Evolutionary conservation across 2,797 vertebrate species (phyloP).

Genomic region (Falco columbarius): DNA sequence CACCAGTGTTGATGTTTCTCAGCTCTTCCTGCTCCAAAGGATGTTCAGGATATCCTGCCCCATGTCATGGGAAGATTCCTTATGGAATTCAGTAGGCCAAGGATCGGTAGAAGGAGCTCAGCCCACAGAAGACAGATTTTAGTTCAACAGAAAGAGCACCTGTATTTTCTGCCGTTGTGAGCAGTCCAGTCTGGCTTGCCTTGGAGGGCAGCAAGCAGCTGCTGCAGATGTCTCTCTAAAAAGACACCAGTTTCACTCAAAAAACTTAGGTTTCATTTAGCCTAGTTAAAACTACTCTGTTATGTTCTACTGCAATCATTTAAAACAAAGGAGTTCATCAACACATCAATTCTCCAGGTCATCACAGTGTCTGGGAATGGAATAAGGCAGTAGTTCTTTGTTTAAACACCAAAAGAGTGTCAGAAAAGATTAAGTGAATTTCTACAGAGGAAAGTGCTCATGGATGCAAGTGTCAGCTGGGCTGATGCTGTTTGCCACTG

Average conservation of each 20-base stretch:
- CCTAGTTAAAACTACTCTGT: neutral
- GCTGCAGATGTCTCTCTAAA: neutral
- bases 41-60: neutral
- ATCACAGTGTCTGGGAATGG: neutral
- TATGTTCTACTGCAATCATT: neutral
- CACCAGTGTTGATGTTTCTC: neutral
- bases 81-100: neutral
- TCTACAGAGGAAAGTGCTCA: neutral
- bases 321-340: slow-evolving; percentile 42
- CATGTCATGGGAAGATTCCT: neutral
- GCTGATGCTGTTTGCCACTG: slow-evolving; percentile 29
- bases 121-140: neutral
- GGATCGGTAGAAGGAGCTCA: neutral
- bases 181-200: neutral
- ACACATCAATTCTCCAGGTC: neutral
- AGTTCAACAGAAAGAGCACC: neutral
- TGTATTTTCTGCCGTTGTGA: neutral
- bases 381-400: slow-evolving; percentile 5
- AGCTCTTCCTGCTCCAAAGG: neutral
- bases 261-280: neutral
- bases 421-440: slow-evolving; percentile 58
- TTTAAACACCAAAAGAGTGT: slow-evolving; percentile 43
- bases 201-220: neutral
- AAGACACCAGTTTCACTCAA: neutral
- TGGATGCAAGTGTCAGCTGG: neutral